phyloP scores from a whole-genome alignment of 2,797 vertebrate genomes.

The Pterois miles region DNA sequence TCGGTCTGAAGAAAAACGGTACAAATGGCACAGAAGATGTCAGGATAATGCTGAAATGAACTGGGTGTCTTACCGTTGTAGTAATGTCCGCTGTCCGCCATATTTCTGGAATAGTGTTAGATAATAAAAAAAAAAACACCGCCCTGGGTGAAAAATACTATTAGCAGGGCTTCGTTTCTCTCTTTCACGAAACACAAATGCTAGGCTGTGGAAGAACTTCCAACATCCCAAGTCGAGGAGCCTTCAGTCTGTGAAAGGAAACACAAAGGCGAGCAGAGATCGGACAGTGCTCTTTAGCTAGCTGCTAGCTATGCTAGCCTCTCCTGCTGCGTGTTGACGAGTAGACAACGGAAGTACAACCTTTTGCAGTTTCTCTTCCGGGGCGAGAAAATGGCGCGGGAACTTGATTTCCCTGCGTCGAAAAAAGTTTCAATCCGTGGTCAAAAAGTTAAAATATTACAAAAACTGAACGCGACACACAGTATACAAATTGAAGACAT shows the following conservation, averaged over 20 bases:
- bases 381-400: neutral
- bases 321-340: neutral
- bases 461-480: neutral
- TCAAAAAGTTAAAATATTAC: rapidly evolving
- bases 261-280: neutral
- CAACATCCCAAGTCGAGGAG: neutral
- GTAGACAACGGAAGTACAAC: constrained; percentile 34
- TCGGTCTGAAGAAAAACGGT: constrained; percentile 50
- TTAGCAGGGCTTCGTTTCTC: neutral
- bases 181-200: constrained; percentile 8
- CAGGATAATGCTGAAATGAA: neutral
- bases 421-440: rapidly evolving
- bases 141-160: neutral
- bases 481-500: neutral
- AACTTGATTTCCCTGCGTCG: too few relatives aligned
- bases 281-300: neutral
- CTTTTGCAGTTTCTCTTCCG: constrained; percentile 29
- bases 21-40: constrained; percentile 19
- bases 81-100: constrained; percentile 82
- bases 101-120: constrained; percentile 57
- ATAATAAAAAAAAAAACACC: constrained; percentile 7
- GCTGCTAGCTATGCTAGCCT: constrained; percentile 1
- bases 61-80: constrained; percentile 76
- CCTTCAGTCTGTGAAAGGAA: neutral
- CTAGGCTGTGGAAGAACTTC: neutral